These are phyloP conservation scores for Synanceia verrucosa DNA, from an alignment of 2,797 vertebrate genomes.

Conservation along the genomic window DNA sequence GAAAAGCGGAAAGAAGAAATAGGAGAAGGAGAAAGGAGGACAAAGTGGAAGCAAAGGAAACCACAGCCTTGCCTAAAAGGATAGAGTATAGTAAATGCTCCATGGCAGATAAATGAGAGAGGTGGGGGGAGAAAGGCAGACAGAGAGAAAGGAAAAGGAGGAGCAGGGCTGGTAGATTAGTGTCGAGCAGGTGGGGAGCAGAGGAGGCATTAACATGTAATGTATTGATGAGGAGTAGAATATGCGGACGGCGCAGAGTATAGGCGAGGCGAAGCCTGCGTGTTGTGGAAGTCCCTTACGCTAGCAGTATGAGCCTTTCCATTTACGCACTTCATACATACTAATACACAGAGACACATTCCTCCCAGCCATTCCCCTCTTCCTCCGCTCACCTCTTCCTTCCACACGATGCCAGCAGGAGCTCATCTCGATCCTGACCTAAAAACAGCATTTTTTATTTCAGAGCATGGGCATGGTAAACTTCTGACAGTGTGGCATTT, in stretches of 20 bases:
- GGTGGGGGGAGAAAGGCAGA: neutral
- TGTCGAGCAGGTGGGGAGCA: slow-evolving; percentile 63
- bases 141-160: neutral
- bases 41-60: neutral
- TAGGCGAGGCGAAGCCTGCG: slow-evolving; percentile 59
- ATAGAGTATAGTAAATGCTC: neutral
- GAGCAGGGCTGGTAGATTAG: slow-evolving; percentile 57
- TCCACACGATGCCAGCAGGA: neutral
- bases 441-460: slow-evolving; percentile 11
- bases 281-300: slow-evolving; percentile 77
- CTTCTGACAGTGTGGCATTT: neutral
- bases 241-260: slow-evolving; percentile 73
- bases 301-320: slow-evolving; percentile 78
- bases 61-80: neutral
- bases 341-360: slow-evolving; percentile 50
- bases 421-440: slow-evolving; percentile 2
- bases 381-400: slow-evolving; percentile 7
- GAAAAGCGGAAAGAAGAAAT: no score
- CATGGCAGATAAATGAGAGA: neutral
- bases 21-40: neutral
- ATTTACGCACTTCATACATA: slow-evolving; percentile 76
- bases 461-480: neutral
- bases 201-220: slow-evolving; percentile 77
- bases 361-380: slow-evolving; percentile 23
- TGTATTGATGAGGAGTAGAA: slow-evolving; percentile 81